phyloP scores from a whole-genome alignment of 2,888 invertebrate genomes.

The Blastobasis adustella region DNA sequence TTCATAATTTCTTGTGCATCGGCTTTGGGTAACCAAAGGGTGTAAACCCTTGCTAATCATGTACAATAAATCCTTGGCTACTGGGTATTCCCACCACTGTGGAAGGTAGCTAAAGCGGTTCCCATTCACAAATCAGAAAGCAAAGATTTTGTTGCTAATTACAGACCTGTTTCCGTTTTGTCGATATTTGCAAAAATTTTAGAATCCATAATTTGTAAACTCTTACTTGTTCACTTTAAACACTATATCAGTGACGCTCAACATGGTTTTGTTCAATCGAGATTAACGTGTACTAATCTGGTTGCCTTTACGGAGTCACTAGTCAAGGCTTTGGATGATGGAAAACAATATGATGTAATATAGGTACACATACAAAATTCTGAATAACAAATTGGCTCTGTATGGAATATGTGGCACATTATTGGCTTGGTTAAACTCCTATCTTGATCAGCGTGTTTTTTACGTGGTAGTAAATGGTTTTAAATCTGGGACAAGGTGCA shows the following conservation, averaged over 20 bases:
- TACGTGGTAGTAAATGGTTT: conserved; percentile 6
- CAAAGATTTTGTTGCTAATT: background rate
- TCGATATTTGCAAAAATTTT: conserved; percentile 10
- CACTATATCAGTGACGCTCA: conserved; percentile 2
- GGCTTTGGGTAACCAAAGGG: no score
- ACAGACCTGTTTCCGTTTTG: conserved; percentile 6
- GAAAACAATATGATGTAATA: conserved; percentile 6
- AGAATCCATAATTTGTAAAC: conserved; percentile 9
- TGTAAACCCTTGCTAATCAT: conserved; percentile 5
- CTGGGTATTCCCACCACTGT: conserved; percentile 8
- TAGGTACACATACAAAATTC: conserved; percentile 3
- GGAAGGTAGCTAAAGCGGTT: conserved; percentile 13
- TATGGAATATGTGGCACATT: conserved; percentile 6
- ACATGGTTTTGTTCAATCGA: conserved; percentile 9
- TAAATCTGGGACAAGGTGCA: background rate
- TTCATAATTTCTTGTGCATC: conserved; percentile 6
- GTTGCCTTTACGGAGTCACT: conserved; percentile 6
- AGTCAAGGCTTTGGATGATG: conserved; percentile 2
- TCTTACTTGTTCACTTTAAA: conserved; percentile 3
- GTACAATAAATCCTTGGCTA: conserved; percentile 10
- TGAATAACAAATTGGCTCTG: background rate
- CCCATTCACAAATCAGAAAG: conserved; percentile 10
- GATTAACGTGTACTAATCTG: conserved; percentile 12
- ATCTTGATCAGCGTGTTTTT: conserved; percentile 4
- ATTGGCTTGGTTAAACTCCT: conserved; percentile 7